Evolutionary conservation across 2,113 vertebrate genomes (phyloP), one percentile per base, ranked within the genome.

Genomic region (Rattus rattus): DNA sequence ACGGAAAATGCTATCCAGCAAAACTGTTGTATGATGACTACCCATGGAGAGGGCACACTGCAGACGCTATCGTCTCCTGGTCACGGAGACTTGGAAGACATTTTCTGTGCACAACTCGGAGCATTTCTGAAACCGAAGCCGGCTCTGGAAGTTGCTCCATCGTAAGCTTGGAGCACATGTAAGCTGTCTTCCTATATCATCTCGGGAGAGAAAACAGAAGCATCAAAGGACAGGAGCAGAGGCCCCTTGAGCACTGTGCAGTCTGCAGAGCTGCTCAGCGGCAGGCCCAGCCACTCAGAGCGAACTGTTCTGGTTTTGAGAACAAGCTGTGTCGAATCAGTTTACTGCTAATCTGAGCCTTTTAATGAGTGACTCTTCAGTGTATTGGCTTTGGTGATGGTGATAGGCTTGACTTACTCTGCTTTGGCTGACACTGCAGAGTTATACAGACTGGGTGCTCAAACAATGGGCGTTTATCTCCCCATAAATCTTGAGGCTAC

Each of bases 21-120:
- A 80, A 52, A 61, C 49, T 5, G 28, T 76, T 33, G 19, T 76
- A 59, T 81, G 24, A n/a, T 63, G 49, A 77, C 49, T n/a, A 47
- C 7, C n/a, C 59, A 47, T 26, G 26, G 36, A 36, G 28, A 56
- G 28, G 33, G 52, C 36, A 12, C 49, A n/a, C 76, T 77, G 43
- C 49, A 63, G 24, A 89, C 10, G 30, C n/a, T 33, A 2, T 54
- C 52, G 5, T 24, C 36, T 88, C 11, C 14, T 67, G n/a, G 81
- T 39, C 49, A 36, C 14, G 36, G 67, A 94, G 49, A n/a, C 16
- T 14, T 19, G 63, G 22, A 67, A 39, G 3, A 61, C 19, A 56
- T 43, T 2, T 39, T 70, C 20, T 49, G 19, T 2, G 2, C 12
- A 1, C 22, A 24, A 13, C 13, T 17, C 61, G 5, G 14, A 4